These are phyloP conservation scores for Pelodiscus sinensis DNA, from an alignment of 2,113 vertebrate species.

Conservation along the genomic window DNA sequence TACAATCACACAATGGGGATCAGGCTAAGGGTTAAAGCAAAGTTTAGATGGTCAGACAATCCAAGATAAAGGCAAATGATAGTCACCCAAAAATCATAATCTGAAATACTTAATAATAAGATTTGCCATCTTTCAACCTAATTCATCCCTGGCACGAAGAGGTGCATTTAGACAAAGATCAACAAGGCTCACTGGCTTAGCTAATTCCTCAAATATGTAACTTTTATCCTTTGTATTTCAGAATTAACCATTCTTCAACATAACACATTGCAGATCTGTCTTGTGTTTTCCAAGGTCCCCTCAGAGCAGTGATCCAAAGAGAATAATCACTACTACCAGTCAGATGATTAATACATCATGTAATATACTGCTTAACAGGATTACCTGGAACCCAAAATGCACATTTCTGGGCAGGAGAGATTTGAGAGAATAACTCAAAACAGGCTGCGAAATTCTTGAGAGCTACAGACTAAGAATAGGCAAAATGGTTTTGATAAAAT, in stretches of 20 bases:
- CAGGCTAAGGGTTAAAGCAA: fast-evolving
- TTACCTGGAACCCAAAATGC: conserved; percentile 53
- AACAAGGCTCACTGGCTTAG: fast-evolving
- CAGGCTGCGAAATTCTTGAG: conserved; percentile 18
- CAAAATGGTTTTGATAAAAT: conserved; percentile 13
- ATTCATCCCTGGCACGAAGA: conserved; percentile 9
- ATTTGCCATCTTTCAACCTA: conserved; percentile 1
- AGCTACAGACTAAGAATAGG: not conserved
- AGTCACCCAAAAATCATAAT: not conserved
- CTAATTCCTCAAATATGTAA: not conserved
- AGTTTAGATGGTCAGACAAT: fast-evolving
- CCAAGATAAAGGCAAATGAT: not conserved
- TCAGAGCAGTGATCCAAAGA: conserved; percentile 61
- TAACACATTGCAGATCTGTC: not conserved
- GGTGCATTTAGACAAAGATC: not conserved
- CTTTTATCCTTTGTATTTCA: not conserved
- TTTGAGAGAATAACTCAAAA: conserved; percentile 31
- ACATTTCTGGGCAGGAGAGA: conserved; percentile 43
- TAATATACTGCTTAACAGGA: conserved; percentile 47
- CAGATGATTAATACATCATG: conserved; percentile 69
- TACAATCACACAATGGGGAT: fast-evolving
- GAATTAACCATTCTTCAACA: not conserved
- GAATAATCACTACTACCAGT: conserved; percentile 63
- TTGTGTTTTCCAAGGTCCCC: conserved; percentile 48
- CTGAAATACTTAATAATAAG: conserved; percentile 39